Conservation (phyloP, 92 coral and sea anemone species). For the Epizoanthus ramosus region DNA sequence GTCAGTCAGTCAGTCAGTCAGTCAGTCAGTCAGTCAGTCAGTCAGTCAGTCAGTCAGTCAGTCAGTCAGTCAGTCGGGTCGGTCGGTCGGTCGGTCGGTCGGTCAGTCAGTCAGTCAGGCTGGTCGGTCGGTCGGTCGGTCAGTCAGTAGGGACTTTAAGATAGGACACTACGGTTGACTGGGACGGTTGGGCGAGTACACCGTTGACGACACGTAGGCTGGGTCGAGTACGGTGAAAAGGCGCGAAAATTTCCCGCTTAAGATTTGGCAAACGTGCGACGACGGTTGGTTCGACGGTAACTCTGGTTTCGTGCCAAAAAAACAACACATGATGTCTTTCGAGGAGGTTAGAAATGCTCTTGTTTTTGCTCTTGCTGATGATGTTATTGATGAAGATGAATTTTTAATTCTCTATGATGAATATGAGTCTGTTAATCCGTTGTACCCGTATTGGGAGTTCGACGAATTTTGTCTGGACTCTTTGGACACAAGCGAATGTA, state of each 20-base stretch:
- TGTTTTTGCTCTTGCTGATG: constrained; percentile 31
- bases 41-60: no score
- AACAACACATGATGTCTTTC: constrained; percentile 36
- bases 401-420: constrained; percentile 43
- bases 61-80: no score
- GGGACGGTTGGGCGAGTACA: no score
- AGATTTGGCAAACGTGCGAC: constrained; percentile 34
- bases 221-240: constrained; percentile 46
- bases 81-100: no score
- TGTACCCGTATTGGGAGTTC: no score
- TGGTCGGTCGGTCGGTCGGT: no score
- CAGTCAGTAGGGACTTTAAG: constrained; percentile 40
- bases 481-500: no score
- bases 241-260: constrained; percentile 42
- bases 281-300: not conserved
- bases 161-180: constrained; percentile 31
- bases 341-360: constrained; percentile 42
- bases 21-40: no score
- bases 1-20: no score
- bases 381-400: constrained; percentile 40
- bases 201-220: constrained; percentile 40
- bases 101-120: no score
- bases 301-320: not conserved
- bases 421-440: constrained; percentile 45
- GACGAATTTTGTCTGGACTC: no score